A percentile compares a stretch with the other conserved stretches of the same genome.
phyloP scores from a whole-genome alignment of 2,888 invertebrate species.

The Heliconius erato region DNA sequence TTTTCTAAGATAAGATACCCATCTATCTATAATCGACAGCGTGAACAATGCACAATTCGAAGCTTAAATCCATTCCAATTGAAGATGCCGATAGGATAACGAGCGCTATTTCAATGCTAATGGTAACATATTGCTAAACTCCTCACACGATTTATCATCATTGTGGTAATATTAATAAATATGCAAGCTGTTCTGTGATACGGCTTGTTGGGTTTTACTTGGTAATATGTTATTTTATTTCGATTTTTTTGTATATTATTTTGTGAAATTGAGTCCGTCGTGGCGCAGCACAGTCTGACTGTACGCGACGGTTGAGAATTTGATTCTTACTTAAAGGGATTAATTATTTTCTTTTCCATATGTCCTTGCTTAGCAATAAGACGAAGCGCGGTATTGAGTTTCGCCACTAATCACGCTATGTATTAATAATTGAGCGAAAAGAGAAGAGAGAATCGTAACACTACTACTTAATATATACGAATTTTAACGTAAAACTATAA shows the following conservation, averaged over 20 bases:
- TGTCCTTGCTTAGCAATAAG: too few species aligned
- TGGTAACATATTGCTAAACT: conserved; percentile 59
- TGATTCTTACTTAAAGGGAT: background rate
- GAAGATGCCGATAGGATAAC: conserved; percentile 61
- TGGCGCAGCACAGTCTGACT: too few species aligned
- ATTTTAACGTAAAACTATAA: too few species aligned
- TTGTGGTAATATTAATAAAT: conserved; percentile 31
- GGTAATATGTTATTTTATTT: background rate
- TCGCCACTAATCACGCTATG: too few species aligned
- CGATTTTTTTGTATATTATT: background rate
- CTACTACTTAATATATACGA: background rate
- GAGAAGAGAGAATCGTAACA: background rate
- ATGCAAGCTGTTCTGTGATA: conserved; percentile 14
- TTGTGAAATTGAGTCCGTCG: background rate
- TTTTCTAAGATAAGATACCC: conserved; percentile 56
- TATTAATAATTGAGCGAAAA: too few species aligned
- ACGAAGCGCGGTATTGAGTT: too few species aligned
- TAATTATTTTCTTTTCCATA: background rate
- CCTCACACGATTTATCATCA: conserved; percentile 48
- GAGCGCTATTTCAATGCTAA: conserved; percentile 65
- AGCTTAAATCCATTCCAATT: conserved; percentile 62
- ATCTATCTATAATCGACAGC: conserved; percentile 62
- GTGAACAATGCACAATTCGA: conserved; percentile 68
- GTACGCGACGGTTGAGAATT: background rate
- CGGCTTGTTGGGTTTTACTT: background rate